phyloP scores from a whole-genome alignment of 2,113 vertebrate genomes.

The Eonycteris spelaea region DNA sequence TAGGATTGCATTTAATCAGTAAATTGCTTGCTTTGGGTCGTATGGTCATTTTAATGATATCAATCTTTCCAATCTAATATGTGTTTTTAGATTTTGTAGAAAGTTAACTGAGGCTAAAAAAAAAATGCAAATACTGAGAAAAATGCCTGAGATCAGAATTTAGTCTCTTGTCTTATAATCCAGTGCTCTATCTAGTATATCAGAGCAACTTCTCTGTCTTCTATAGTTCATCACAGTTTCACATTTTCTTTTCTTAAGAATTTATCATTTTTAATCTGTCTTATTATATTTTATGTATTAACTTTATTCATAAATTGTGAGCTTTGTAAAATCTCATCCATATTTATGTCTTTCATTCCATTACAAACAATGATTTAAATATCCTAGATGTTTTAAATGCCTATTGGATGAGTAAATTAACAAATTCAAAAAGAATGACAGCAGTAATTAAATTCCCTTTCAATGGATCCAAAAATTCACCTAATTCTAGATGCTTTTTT shows the following conservation, averaged over 20 bases:
- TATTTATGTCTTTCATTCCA: background rate
- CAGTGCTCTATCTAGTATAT: background rate
- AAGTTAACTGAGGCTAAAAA: background rate
- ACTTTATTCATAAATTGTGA: background rate
- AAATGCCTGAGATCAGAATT: background rate
- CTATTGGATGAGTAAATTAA: slow-evolving; percentile 10
- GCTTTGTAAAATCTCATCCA: background rate
- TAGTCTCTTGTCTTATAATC: background rate
- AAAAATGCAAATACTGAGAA: background rate
- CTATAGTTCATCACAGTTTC: background rate
- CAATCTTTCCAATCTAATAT: background rate
- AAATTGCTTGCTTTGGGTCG: background rate
- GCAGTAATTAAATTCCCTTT: background rate
- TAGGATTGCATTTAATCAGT: background rate
- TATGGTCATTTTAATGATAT: background rate
- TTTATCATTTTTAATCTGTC: background rate
- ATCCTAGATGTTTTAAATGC: background rate
- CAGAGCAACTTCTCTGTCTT: background rate
- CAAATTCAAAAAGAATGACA: background rate
- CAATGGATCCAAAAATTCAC: background rate
- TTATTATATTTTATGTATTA: background rate
- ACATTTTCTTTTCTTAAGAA: background rate
- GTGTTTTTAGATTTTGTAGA: background rate
- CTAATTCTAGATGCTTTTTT: background rate
- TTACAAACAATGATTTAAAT: background rate